Conservation (phyloP, 1,140 invertebrate species). For the Sitophilus oryzae region DNA sequence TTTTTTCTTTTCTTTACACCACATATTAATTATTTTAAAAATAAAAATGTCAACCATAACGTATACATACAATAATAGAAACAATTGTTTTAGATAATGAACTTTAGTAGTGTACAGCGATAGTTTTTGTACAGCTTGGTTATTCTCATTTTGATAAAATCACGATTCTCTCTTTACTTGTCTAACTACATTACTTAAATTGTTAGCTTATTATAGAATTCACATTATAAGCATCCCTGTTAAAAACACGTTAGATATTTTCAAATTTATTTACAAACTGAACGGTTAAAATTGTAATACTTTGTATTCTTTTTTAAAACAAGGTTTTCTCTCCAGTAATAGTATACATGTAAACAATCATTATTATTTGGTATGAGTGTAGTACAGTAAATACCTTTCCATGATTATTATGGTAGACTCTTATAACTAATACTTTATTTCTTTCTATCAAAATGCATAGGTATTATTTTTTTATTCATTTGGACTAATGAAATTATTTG, state of each 20-base stretch:
- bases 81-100: conserved; percentile 8
- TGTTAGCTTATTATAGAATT: conserved; percentile 20
- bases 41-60: neutral
- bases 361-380: conserved; percentile 4
- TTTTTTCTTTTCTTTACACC: too few species aligned
- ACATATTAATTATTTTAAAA: conserved; percentile 3
- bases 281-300: neutral
- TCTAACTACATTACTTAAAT: conserved; percentile 35
- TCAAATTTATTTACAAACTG: conserved; percentile 18
- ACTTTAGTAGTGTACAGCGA: conserved; percentile 18
- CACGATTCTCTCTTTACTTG: neutral
- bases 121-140: conserved; percentile 18
- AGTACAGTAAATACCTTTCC: conserved; percentile 1
- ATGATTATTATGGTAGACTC: neutral
- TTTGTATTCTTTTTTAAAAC: neutral
- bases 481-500: too few species aligned
- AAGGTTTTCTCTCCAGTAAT: neutral
- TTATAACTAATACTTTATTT: neutral
- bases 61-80: neutral
- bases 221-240: conserved; percentile 10
- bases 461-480: too few species aligned
- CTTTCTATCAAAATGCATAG: neutral
- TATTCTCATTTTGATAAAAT: neutral
- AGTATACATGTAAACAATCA: conserved; percentile 12
- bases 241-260: conserved; percentile 13